These are phyloP conservation scores for Cygnus buccinator DNA, from an alignment of 2,113 vertebrate species.

Conservation along the genomic window DNA sequence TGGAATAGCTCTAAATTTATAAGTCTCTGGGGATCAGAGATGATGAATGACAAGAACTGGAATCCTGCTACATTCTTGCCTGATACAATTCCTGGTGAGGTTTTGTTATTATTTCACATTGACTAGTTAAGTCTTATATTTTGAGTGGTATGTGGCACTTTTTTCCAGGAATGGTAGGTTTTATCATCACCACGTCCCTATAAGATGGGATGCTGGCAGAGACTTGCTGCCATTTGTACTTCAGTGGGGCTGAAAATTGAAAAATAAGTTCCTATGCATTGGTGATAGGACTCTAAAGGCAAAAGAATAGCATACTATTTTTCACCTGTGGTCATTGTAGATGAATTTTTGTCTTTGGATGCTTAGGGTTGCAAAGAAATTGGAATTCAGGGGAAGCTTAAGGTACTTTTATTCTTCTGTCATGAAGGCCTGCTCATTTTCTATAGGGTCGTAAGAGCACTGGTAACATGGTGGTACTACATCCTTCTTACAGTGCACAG, in stretches of 20 bases:
- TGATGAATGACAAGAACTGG: constrained; percentile 96
- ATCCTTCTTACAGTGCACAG: neutral
- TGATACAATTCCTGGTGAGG: constrained; percentile 92
- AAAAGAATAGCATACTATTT: neutral
- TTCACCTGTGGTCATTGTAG: neutral
- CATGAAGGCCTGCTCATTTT: neutral
- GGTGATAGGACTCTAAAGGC: neutral
- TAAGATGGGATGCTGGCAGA: neutral
- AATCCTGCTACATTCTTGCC: constrained; percentile 92
- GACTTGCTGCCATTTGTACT: neutral
- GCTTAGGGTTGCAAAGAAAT: neutral
- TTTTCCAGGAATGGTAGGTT: neutral
- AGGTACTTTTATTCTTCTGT: neutral
- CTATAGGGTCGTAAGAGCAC: neutral
- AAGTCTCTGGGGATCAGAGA: constrained; percentile 94
- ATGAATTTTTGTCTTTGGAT: neutral
- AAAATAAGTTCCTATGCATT: neutral
- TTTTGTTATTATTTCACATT: constrained; percentile 52
- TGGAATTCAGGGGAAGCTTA: neutral
- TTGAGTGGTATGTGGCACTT: neutral
- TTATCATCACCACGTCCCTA: neutral
- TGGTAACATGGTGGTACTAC: neutral
- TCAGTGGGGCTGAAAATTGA: neutral
- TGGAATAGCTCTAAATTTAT: constrained; percentile 97
- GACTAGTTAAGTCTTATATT: constrained; percentile 25